Evolutionary conservation across 2,797 vertebrate species (phyloP).

Genomic region (Rhodeus uyekii): DNA sequence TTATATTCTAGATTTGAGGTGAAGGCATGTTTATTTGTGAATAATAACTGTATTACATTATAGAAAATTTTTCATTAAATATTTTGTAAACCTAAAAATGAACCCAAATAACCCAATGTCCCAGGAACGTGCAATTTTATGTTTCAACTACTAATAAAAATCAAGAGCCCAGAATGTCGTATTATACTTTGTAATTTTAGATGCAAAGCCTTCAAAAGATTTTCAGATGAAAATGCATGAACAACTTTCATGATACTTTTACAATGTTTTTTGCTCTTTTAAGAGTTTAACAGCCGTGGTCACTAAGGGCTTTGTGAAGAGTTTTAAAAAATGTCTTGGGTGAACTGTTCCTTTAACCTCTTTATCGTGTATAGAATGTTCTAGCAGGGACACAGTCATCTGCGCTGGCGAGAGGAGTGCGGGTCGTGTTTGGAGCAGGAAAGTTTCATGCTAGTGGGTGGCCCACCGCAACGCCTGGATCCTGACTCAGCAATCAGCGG

Average conservation of each 20-base stretch:
- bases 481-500: constrained; percentile 68
- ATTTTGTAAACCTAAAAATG: background rate
- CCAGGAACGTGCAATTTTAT: background rate
- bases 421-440: constrained; percentile 55
- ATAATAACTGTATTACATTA: background rate
- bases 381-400: constrained; percentile 47
- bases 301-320: background rate
- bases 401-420: constrained; percentile 48
- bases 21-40: background rate
- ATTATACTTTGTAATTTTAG: background rate
- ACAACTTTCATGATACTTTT: constrained; percentile 20
- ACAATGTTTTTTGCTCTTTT: background rate
- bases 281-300: background rate
- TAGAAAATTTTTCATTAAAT: background rate
- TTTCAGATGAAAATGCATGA: background rate
- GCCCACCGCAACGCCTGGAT: constrained; percentile 64
- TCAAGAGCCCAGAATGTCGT: background rate
- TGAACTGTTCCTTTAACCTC: constrained; percentile 13
- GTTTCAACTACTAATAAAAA: background rate
- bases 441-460: constrained; percentile 68
- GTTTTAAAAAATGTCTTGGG: background rate
- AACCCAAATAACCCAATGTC: background rate
- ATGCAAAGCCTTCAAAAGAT: background rate
- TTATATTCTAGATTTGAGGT: background rate
- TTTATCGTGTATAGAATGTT: constrained; percentile 23